These are phyloP conservation scores for Copidosoma floridanum DNA, from an alignment of 1,140 invertebrate genomes.

Conservation along the genomic window DNA sequence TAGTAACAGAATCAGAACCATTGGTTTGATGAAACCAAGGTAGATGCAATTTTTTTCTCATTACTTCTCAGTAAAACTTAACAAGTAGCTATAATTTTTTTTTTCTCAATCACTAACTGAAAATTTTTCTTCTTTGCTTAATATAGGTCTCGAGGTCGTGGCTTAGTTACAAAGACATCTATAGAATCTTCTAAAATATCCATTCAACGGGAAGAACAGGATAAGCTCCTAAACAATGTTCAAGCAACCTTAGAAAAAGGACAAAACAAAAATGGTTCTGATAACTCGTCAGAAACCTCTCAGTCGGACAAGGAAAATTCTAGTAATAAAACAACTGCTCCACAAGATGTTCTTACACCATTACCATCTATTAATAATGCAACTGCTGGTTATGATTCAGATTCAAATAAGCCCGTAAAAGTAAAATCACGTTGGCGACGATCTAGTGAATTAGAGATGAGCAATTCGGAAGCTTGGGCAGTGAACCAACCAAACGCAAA, in stretches of 20 bases:
- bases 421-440: slow-evolving; percentile 83
- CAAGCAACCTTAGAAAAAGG: slow-evolving; percentile 24
- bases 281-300: slow-evolving; percentile 31
- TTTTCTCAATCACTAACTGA: too few relatives aligned
- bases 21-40: slow-evolving; percentile 52
- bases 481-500: slow-evolving; percentile 40
- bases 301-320: slow-evolving; percentile 44
- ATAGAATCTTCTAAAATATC: slow-evolving; percentile 41
- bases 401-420: slow-evolving; percentile 71
- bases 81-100: background rate
- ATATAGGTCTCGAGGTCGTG: slow-evolving; percentile 47
- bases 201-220: slow-evolving; percentile 41
- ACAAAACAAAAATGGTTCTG: slow-evolving; percentile 36
- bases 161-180: slow-evolving; percentile 49
- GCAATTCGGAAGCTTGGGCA: slow-evolving; percentile 43
- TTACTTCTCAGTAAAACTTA: too few relatives aligned
- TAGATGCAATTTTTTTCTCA: slow-evolving; percentile 18
- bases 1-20: slow-evolving; percentile 54
- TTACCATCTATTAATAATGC: slow-evolving; percentile 28
- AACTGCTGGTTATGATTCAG: slow-evolving; percentile 49
- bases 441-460: slow-evolving; percentile 80
- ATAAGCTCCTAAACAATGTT: slow-evolving; percentile 36
- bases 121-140: background rate
- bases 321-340: slow-evolving; percentile 33
- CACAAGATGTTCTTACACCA: slow-evolving; percentile 37